phyloP scores from a whole-genome alignment of 2,888 invertebrate species.

The Oscheius onirici region DNA sequence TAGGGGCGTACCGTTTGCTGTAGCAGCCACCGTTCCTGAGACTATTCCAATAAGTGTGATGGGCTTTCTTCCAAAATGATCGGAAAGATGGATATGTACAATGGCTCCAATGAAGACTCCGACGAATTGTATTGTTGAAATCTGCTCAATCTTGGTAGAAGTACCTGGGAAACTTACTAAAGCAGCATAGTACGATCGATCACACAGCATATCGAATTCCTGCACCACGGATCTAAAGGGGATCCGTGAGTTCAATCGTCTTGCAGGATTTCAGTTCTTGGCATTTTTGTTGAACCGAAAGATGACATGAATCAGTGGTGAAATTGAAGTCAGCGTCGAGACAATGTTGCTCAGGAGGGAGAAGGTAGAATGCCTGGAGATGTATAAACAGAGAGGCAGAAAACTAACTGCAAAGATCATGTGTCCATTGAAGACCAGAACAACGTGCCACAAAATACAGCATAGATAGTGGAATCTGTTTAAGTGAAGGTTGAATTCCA shows the following conservation, averaged over 20 bases:
- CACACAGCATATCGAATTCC: conserved; percentile 47
- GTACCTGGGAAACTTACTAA: conserved; percentile 26
- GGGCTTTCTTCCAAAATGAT: conserved; percentile 49
- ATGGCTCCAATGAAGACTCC: conserved; percentile 53
- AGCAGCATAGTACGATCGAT: conserved; percentile 44
- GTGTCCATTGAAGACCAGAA: no score
- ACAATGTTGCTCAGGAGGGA: conserved; percentile 37
- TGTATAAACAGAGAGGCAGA: no score
- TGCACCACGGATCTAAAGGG: conserved; percentile 49
- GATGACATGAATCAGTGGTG: conserved; percentile 38
- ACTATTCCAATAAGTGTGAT: conserved; percentile 47
- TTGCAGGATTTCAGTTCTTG: conserved; percentile 27
- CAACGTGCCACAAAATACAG: no score
- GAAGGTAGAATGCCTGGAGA: conserved; percentile 49
- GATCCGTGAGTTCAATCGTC: not conserved
- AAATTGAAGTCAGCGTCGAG: conserved; percentile 36
- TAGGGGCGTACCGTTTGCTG: conserved; percentile 37
- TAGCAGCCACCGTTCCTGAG: conserved; percentile 43
- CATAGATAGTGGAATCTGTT: no score
- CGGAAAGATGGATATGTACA: conserved; percentile 48
- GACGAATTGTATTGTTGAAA: conserved; percentile 51
- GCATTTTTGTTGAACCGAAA: conserved; percentile 39
- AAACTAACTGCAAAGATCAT: no score
- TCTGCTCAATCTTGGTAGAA: not conserved
- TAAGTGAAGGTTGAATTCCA: no score